Evolutionary conservation across 1,140 invertebrate genomes (phyloP).

Genomic region (Drosophila ogumai): DNA sequence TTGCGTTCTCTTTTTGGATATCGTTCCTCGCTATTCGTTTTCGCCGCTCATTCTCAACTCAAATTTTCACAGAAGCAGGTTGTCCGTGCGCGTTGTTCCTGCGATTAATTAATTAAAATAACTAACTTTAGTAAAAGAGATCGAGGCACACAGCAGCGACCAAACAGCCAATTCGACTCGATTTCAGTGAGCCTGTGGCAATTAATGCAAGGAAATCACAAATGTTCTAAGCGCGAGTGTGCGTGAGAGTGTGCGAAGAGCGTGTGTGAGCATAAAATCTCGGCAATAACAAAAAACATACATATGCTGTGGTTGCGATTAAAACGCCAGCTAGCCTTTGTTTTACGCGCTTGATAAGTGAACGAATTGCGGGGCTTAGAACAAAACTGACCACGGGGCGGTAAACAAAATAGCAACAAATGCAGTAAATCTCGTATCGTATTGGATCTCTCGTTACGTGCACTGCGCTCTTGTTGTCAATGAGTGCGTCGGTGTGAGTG

Average conservation of each 20-base stretch:
- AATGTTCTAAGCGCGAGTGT: conserved; percentile 45
- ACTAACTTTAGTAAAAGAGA: conserved; percentile 37
- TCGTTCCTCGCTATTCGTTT: too few species aligned
- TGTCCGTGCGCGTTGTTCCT: conserved; percentile 19
- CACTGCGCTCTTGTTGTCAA: conserved; percentile 50
- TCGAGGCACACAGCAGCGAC: conserved; percentile 13
- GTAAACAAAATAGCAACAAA: conserved; percentile 53
- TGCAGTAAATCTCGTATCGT: conserved; percentile 45
- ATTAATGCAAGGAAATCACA: conserved; percentile 19
- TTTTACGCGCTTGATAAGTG: conserved; percentile 20
- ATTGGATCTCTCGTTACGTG: conserved; percentile 48
- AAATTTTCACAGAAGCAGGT: conserved; percentile 37
- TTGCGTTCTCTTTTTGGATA: not conserved
- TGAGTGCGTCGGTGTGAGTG: conserved; percentile 41
- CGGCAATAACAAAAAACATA: conserved; percentile 78
- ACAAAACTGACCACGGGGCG: conserved; percentile 34
- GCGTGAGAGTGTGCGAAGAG: conserved; percentile 19
- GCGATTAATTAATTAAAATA: conserved; percentile 56
- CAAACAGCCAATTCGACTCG: conserved; percentile 7
- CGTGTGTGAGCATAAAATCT: conserved; percentile 73
- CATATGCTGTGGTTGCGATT: conserved; percentile 55
- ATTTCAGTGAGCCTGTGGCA: conserved; percentile 5
- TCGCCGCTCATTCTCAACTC: not conserved
- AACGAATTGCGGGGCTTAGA: conserved; percentile 24
- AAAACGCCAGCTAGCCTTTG: conserved; percentile 27